A percentile compares a stretch with the other conserved stretches of the same genome.
phyloP scores from a whole-genome alignment of 2,888 invertebrate species.

The Pteria penguin region DNA sequence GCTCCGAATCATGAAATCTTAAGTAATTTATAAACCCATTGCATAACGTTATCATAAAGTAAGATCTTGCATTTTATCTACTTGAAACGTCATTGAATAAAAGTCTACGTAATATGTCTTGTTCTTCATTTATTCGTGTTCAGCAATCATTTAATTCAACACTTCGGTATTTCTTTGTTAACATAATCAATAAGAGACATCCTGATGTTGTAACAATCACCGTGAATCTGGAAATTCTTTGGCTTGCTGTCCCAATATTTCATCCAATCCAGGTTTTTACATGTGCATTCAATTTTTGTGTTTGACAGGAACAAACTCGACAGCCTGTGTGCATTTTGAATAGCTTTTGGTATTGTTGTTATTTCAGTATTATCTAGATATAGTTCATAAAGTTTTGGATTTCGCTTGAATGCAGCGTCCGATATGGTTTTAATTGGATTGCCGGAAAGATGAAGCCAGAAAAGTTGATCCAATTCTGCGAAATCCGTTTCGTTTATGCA shows the following conservation, averaged over 20 bases:
- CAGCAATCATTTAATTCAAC: too few relatives aligned
- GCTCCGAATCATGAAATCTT: too few relatives aligned
- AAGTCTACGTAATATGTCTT: too few relatives aligned
- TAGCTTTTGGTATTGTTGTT: conserved; percentile 28
- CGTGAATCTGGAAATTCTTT: conserved; percentile 2
- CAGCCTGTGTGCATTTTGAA: conserved; percentile 7
- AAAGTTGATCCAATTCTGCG: neutral
- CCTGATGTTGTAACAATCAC: conserved; percentile 11
- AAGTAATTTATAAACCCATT: too few relatives aligned
- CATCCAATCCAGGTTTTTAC: conserved; percentile 26
- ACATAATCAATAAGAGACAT: conserved; percentile 14
- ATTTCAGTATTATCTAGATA: conserved; percentile 23
- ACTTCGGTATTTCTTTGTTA: conserved; percentile 24
- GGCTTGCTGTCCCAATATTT: conserved; percentile 16
- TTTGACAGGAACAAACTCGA: conserved; percentile 5
- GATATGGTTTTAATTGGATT: conserved; percentile 16
- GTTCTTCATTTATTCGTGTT: too few relatives aligned
- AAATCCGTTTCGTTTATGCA: conserved; percentile 7
- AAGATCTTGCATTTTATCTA: too few relatives aligned
- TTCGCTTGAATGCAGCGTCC: conserved; percentile 17
- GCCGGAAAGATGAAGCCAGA: conserved; percentile 7
- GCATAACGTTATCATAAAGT: too few relatives aligned
- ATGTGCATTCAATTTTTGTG: conserved; percentile 14
- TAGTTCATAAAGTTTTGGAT: neutral
- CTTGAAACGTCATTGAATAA: too few relatives aligned